phyloP scores from a whole-genome alignment of 2,888 invertebrate genomes.

The Schrankia costaestrigalis region DNA sequence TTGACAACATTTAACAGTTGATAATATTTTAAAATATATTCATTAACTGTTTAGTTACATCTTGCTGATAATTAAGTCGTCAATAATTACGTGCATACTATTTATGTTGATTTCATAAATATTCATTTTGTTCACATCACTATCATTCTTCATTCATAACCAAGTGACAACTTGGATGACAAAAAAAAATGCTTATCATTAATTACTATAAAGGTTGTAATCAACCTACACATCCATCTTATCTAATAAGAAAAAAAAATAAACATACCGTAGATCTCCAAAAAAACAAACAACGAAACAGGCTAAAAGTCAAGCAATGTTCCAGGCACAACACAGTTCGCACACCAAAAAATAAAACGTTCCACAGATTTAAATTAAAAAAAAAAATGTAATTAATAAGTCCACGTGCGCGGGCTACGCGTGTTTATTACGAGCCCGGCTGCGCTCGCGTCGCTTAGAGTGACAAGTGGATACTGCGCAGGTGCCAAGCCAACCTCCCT shows the following conservation, averaged over 20 bases:
- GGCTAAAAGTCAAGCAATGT: conserved; percentile 40
- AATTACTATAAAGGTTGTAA: too few species aligned
- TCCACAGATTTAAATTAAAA: conserved; percentile 38
- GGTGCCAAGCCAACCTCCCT: conserved; percentile 72
- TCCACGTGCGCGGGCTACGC: conserved; percentile 59
- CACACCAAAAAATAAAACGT: conserved; percentile 36
- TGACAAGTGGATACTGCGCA: conserved; percentile 74
- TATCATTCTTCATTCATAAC: too few species aligned
- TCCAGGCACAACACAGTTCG: conserved; percentile 27
- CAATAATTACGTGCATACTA: too few species aligned
- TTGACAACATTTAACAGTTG: too few species aligned
- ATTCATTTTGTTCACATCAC: too few species aligned
- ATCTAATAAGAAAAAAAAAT: conserved; percentile 12
- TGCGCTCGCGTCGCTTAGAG: conserved; percentile 68
- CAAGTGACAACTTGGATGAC: too few species aligned
- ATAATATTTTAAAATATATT: too few species aligned
- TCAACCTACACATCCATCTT: too few species aligned
- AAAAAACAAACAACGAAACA: conserved; percentile 40
- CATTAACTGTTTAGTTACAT: too few species aligned
- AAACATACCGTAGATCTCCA: conserved; percentile 52
- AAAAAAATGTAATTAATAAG: conserved; percentile 23
- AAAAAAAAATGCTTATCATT: too few species aligned
- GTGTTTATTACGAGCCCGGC: conserved; percentile 52
- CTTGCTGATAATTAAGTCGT: too few species aligned
- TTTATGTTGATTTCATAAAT: too few species aligned